Evolutionary conservation across 2,888 invertebrate species (phyloP).

Genomic region (Chloroclysta siterata): DNA sequence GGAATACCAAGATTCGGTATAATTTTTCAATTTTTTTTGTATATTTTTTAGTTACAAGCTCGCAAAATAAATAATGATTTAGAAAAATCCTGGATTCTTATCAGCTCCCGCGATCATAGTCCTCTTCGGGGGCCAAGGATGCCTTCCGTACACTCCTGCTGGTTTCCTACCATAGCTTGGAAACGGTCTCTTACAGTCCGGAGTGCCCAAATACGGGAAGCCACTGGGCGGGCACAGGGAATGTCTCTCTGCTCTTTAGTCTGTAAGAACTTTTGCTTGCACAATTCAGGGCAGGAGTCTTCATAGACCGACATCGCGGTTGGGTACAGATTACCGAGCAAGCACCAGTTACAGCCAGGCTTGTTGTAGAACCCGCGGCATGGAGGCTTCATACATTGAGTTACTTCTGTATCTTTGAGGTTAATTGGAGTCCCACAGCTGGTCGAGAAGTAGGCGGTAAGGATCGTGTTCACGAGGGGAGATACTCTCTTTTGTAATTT

Average conservation of each 20-base stretch:
- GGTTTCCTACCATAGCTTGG: not conserved
- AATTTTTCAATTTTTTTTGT: constrained; percentile 15
- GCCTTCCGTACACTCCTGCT: not conserved
- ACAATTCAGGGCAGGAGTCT: not conserved
- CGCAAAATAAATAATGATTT: constrained; percentile 1
- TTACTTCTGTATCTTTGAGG: not conserved
- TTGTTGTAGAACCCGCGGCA: constrained; percentile 1
- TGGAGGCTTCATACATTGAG: not conserved
- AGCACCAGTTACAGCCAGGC: constrained; percentile 9
- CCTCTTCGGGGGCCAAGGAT: constrained; percentile 5
- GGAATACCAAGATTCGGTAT: not conserved
- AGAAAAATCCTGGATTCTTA: not conserved
- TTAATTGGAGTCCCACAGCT: not conserved
- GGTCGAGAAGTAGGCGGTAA: constrained; percentile 45
- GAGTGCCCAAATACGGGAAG: constrained; percentile 8
- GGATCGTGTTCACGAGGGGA: constrained; percentile 24
- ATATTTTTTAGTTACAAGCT: not conserved
- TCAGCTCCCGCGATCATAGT: constrained; percentile 9
- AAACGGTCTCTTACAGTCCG: constrained; percentile 1
- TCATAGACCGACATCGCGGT: constrained; percentile 1
- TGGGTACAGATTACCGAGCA: constrained; percentile 8
- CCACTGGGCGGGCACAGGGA: not conserved
- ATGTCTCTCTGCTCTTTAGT: constrained; percentile 5
- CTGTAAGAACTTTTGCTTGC: not conserved
- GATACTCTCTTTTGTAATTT: constrained; percentile 13